Conservation (phyloP, 1,140 invertebrate genomes). For the Ephestia elutella region DNA sequence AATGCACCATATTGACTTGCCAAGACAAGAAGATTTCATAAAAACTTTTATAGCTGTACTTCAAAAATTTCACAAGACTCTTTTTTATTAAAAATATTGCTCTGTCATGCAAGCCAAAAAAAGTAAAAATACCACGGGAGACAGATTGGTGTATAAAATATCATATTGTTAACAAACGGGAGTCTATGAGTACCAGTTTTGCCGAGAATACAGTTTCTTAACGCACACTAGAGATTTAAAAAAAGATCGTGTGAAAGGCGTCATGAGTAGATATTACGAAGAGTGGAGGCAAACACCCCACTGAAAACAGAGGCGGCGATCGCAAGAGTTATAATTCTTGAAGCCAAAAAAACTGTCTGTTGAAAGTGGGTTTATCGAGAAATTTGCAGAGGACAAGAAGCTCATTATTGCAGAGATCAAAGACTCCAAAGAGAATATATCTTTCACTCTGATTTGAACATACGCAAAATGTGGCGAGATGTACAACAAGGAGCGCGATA, state of each 20-base stretch:
- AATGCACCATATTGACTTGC: no score
- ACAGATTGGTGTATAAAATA: slow-evolving; percentile 8
- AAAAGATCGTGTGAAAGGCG: slow-evolving; percentile 10
- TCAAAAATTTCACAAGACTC: no score
- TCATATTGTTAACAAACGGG: slow-evolving; percentile 3
- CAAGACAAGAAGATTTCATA: no score
- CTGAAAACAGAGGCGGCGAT: slow-evolving; percentile 12
- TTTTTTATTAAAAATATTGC: slow-evolving; percentile 12
- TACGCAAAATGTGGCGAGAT: slow-evolving; percentile 12
- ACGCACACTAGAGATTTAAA: slow-evolving; percentile 4
- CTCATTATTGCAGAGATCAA: slow-evolving; percentile 14
- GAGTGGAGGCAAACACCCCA: not conserved
- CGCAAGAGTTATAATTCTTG: not conserved
- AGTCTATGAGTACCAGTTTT: slow-evolving; percentile 5
- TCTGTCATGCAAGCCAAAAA: not conserved
- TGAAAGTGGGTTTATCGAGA: slow-evolving; percentile 12
- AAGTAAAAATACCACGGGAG: slow-evolving; percentile 2
- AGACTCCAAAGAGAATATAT: slow-evolving; percentile 11
- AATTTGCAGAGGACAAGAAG: slow-evolving; percentile 10
- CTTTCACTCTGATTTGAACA: slow-evolving; percentile 3
- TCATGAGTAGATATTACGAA: slow-evolving; percentile 11
- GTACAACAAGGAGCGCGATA: no score
- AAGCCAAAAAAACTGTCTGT: slow-evolving; percentile 12
- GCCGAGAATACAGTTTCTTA: slow-evolving; percentile 9
- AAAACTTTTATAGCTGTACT: no score